These are phyloP conservation scores for Brachionus manjavacas DNA, from an alignment of 1,140 invertebrate species.

Conservation along the genomic window DNA sequence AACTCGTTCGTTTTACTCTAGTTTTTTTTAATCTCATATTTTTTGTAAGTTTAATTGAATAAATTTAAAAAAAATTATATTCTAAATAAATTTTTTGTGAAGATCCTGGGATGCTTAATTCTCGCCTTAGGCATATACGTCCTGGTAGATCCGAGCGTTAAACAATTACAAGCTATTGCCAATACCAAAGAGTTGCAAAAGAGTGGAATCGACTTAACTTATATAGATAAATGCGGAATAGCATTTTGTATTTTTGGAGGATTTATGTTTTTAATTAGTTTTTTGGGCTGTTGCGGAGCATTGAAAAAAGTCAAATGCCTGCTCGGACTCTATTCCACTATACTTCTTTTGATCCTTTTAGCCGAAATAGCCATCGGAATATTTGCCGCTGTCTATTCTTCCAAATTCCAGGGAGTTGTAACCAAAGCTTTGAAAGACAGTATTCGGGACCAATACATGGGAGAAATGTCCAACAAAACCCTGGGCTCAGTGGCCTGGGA, in stretches of 20 bases:
- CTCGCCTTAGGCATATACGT: not conserved
- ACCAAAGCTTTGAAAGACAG: not conserved
- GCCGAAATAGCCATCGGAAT: slow-evolving; percentile 26
- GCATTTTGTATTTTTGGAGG: slow-evolving; percentile 1
- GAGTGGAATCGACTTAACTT: not conserved
- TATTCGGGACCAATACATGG: slow-evolving; percentile 27
- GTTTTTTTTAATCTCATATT: slow-evolving; percentile 33
- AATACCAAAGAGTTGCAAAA: not conserved
- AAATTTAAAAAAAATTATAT: not conserved
- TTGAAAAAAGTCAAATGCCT: slow-evolving; percentile 14
- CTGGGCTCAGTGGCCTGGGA: slow-evolving; percentile 36
- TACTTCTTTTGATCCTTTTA: not conserved
- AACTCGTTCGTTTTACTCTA: not conserved
- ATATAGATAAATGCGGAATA: slow-evolving; percentile 25
- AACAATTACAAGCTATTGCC: not conserved
- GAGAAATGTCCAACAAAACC: slow-evolving; percentile 34
- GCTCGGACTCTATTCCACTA: not conserved
- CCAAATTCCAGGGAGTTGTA: not conserved
- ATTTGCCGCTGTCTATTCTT: slow-evolving; percentile 29
- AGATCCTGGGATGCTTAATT: not conserved
- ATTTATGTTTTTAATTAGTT: slow-evolving; percentile 28
- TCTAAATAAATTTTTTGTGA: not conserved
- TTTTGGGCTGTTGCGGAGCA: slow-evolving; percentile 35
- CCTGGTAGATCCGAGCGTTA: not conserved
- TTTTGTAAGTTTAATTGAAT: not conserved